Evolutionary conservation across 2,888 invertebrate species (phyloP), one percentile per base, ranked within the genome.

Genomic region (Heliconius cydno): DNA sequence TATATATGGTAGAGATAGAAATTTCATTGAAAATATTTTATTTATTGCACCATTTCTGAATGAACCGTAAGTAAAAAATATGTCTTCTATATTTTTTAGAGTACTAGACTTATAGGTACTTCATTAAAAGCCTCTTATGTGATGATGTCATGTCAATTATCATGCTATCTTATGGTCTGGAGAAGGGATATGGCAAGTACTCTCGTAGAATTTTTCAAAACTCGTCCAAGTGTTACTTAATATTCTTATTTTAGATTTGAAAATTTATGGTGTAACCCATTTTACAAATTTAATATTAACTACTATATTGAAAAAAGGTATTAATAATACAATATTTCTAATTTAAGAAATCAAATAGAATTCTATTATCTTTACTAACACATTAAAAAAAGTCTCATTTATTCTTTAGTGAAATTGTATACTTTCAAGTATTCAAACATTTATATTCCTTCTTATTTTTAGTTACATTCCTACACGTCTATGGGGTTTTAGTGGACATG

Each of bases 401-500:
- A 19, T 30, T 66, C 10, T 9, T 66, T 15, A 28, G 6, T 22
- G 57, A 22, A 57, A 57, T 57, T 57, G 4, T 13, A 65, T 65
- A 68, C n/a, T 4, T n/a, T n/a, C 9, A 34, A 10, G 5, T 12
- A 13, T 34, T 41, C 10, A n/a, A 38, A n/a, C 19, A n/a, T 12
- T 38, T 9, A 68, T 10, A 57, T 72, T 66, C 78, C n/a, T 81
- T 78, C 83, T 82, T 86, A 83, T 82, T 96, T 96, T 68, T 94
- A 98, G 98, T 80, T 98, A 98, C 92, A 95, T 97, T 85, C 98
- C 98, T 75, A 98, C 98, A 75, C 95, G 98, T 84, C 91, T 99
- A 85, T 99, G 99, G 99, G 99, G 99, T 80, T 98, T 98, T 92
- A 98, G 98, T 91, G 99, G 99, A 19, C 99, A 99, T 91, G 97